Conservation (phyloP, 2,113 vertebrate genomes). For the Hymenochirus boettgeri region DNA sequence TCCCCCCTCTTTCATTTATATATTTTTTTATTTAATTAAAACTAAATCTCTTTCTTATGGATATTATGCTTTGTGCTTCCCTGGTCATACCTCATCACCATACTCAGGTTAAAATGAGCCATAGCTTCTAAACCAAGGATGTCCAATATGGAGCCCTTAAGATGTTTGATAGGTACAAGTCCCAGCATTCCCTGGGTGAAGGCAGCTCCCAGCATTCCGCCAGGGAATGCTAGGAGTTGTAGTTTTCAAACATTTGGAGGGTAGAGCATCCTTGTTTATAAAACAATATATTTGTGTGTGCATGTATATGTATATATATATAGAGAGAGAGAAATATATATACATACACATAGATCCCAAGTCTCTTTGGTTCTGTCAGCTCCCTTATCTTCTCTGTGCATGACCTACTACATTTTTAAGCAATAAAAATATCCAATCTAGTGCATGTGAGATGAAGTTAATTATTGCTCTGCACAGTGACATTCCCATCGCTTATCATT, state of each 20-base stretch:
- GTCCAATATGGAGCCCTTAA: too few species aligned
- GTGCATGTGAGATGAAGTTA: slow-evolving; percentile 36
- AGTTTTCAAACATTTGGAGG: too few species aligned
- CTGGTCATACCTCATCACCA: slow-evolving; percentile 29
- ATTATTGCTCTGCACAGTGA: slow-evolving; percentile 23
- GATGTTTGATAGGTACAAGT: too few species aligned
- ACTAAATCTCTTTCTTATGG: slow-evolving; percentile 32
- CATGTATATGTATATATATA: slow-evolving; percentile 18
- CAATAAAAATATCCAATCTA: slow-evolving; percentile 42
- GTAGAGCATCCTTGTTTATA: too few species aligned
- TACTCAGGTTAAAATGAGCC: slow-evolving; percentile 60
- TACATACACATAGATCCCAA: not conserved
- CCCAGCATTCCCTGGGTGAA: too few species aligned
- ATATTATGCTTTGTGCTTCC: slow-evolving; percentile 37
- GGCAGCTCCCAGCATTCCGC: too few species aligned
- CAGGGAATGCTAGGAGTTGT: too few species aligned
- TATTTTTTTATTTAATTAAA: too few species aligned
- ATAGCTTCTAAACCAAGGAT: slow-evolving; percentile 44
- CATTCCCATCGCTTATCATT: slow-evolving; percentile 34
- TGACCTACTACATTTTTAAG: slow-evolving; percentile 38
- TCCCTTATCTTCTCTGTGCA: slow-evolving; percentile 33
- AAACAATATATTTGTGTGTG: slow-evolving; percentile 1
- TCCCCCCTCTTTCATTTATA: slow-evolving; percentile 24
- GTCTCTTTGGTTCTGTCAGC: not conserved
- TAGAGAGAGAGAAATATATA: not conserved